Percentiles rank a stretch among this genome's conserved stretches.
Conservation (phyloP, 2,888 invertebrate genomes). For the Balanococcus diminutus region DNA sequence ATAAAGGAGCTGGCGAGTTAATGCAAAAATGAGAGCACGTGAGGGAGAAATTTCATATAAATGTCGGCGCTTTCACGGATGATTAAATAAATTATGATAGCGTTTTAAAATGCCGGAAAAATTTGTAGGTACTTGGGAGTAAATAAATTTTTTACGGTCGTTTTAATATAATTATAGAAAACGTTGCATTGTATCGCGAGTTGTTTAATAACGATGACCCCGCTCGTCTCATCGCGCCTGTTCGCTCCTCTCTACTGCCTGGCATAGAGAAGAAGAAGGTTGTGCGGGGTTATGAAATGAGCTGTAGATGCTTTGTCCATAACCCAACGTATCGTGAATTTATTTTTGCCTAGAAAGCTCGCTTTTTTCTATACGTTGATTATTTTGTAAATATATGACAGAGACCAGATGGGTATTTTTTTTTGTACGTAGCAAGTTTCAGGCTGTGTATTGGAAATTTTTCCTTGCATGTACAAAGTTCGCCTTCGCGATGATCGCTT, state of each 20-base stretch:
- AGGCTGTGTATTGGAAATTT: background rate
- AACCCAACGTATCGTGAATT: background rate
- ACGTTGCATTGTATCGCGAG: background rate
- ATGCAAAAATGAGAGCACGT: background rate
- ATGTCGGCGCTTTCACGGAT: slow-evolving; percentile 12
- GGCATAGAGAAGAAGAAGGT: background rate
- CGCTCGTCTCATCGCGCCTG: background rate
- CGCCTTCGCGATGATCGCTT: background rate
- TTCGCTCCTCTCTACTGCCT: too few species aligned
- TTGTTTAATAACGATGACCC: slow-evolving; percentile 3
- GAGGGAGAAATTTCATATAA: background rate
- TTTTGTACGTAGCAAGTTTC: background rate
- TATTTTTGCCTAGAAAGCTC: too few species aligned
- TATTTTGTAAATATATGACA: background rate
- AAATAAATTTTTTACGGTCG: background rate
- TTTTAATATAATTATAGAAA: background rate
- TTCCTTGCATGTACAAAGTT: background rate
- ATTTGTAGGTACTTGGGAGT: background rate
- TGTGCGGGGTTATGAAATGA: background rate
- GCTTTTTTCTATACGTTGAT: background rate
- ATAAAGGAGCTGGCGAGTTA: too few species aligned
- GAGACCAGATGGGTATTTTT: background rate
- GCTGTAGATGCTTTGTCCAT: background rate
- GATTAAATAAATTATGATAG: slow-evolving; percentile 32
- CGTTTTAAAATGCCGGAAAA: slow-evolving; percentile 1